Base-by-base conservation (phyloP, 1,140 invertebrate genomes). In the Holotrichia oblita region DNA sequence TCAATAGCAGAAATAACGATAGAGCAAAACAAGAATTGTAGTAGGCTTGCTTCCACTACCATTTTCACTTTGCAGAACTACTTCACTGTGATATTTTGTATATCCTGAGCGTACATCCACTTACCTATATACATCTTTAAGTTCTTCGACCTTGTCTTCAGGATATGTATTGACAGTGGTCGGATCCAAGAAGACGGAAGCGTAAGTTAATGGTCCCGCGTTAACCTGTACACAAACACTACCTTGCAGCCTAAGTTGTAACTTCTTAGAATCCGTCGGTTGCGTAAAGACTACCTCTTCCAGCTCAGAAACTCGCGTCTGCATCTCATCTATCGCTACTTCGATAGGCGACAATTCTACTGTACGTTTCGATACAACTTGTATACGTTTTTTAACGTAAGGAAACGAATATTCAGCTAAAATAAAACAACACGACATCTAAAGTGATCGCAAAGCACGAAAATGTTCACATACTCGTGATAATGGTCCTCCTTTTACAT, bases 291-390 rank as follows among this genome's bases (percentile, higher is more conserved):
- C 93, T 40, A 97, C 95, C 84, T 97, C 95, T 80, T 93, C 91
- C 40, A 98, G 87, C 85, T 98, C 96, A 78, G 91, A 89, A 17
- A 97, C 94, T 81, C 95, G 90, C 74, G 90, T 91, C 85, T 94
- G 92, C 95, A 98, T 98, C 87, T 98, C 96, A 85, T 97, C 94
- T 61, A 98, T 92, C 64, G 97, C 97, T 9, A 98, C 96, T 88
- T 98, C 96, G 83, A 98, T 98, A 0, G 97, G 97, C 83, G 91
- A 93, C 75, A 97, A 88, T 86, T 97, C 95, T 79, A 93, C 91
- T 76, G 94, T 91, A 83, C 92, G 89, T 83, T 92, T 90, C n/a
- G 93, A 88, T 79, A 90, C 87, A 1, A 98, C 93, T 64, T 90
- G 88, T 78, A 98, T 94, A 9, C 97, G 91, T 84, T 97, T 97